phyloP scores from a whole-genome alignment of 2,113 vertebrate genomes.

The Pitta sordida region DNA sequence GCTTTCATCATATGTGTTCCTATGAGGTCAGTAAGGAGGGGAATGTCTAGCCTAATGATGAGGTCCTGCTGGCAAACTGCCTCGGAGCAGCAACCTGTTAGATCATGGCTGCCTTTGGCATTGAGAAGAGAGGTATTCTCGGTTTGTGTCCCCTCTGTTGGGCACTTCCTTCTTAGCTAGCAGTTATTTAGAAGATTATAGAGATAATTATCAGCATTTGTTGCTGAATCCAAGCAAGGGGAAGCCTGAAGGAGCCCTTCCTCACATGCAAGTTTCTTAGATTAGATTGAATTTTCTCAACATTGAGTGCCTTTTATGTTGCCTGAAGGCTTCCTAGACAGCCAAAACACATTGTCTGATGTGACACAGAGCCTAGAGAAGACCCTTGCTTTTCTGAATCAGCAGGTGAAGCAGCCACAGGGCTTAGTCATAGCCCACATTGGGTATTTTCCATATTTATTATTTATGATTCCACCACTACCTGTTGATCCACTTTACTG shows the following conservation, averaged over 20 bases:
- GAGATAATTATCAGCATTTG: not conserved
- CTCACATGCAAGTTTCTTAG: not conserved
- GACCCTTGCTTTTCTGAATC: not conserved
- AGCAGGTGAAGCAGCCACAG: not conserved
- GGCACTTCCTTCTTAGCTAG: not conserved
- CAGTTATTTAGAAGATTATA: not conserved
- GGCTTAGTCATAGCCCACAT: not conserved
- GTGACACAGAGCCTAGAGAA: not conserved
- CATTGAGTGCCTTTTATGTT: rapidly evolving
- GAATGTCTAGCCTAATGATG: not conserved
- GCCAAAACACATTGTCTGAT: not conserved
- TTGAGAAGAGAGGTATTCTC: not conserved
- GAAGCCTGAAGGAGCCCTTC: not conserved
- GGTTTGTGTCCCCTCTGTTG: not conserved
- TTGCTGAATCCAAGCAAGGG: not conserved
- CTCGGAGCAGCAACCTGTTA: not conserved
- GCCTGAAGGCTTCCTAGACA: not conserved
- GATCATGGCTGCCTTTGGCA: not conserved
- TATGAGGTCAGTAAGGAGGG: not conserved
- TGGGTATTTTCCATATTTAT: not conserved
- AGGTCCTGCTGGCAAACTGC: not conserved
- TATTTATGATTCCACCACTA: not conserved
- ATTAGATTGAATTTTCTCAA: not conserved
- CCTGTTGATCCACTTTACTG: not conserved
- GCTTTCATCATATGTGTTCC: not conserved